These are phyloP conservation scores for Heliangelus exortis DNA, from an alignment of 2,797 vertebrate genomes.

Conservation along the genomic window DNA sequence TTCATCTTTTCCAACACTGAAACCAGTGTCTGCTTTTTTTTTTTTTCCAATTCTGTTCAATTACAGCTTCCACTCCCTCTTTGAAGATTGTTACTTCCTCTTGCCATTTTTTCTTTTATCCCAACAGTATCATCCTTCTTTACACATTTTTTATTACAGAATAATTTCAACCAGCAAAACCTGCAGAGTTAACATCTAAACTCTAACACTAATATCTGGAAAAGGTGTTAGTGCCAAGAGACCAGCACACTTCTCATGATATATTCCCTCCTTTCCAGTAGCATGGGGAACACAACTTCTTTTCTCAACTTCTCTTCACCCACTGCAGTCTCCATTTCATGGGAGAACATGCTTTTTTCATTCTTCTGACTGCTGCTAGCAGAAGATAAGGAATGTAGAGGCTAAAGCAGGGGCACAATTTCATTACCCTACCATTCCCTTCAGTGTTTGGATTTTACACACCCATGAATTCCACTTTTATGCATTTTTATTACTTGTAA, in stretches of 20 bases:
- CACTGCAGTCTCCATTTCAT: not conserved
- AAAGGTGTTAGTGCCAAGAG: not conserved
- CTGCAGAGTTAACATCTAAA: not conserved
- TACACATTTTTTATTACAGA: not conserved
- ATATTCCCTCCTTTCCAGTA: not conserved
- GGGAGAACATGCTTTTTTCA: not conserved
- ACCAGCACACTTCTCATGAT: not conserved
- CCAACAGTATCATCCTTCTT: not conserved
- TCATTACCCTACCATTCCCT: not conserved
- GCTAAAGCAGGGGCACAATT: not conserved
- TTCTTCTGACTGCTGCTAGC: not conserved
- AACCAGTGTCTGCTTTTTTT: not conserved
- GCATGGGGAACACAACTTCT: not conserved
- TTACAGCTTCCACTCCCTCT: not conserved
- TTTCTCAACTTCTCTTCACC: not conserved
- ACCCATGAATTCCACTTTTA: not conserved
- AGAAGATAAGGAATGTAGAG: not conserved
- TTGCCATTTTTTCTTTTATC: not conserved
- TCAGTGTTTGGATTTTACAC: not conserved
- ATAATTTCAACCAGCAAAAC: not conserved
- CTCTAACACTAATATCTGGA: not conserved
- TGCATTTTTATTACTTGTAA: not conserved
- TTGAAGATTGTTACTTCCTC: not conserved
- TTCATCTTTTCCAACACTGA: not conserved
- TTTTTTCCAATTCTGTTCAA: not conserved